Conservation (phyloP, 2,113 vertebrate species). For the Grallaria varia region DNA sequence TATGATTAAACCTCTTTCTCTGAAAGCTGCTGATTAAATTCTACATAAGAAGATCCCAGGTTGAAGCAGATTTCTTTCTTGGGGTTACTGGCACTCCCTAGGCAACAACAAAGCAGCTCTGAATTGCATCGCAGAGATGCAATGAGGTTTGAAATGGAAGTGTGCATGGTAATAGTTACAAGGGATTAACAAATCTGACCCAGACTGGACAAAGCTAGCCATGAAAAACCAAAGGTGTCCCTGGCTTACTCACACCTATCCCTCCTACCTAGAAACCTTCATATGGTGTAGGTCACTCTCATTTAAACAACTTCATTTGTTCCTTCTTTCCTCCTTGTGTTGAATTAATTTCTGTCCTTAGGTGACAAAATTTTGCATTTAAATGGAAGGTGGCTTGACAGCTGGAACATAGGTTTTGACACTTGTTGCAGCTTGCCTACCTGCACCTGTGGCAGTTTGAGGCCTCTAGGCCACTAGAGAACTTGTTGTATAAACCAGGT, state of each 20-base stretch:
- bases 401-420: neutral
- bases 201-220: neutral
- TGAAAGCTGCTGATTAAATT: neutral
- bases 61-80: neutral
- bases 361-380: neutral
- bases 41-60: neutral
- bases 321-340: neutral
- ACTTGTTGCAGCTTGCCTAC: neutral
- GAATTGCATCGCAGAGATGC: accelerated
- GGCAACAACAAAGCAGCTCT: neutral
- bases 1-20: neutral
- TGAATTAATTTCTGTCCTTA: neutral
- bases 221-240: neutral
- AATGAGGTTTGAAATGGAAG: neutral
- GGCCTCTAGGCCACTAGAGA: neutral
- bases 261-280: neutral
- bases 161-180: neutral
- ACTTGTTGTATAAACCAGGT: constrained; percentile 50
- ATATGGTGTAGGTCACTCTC: neutral
- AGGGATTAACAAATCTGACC: neutral
- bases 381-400: constrained; percentile 2
- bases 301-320: neutral
- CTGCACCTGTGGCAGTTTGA: constrained; percentile 10
- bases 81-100: neutral
- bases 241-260: neutral